Evolutionary conservation across 23 tunicate genomes (phyloP).

Genomic region (Diplosoma virens): DNA sequence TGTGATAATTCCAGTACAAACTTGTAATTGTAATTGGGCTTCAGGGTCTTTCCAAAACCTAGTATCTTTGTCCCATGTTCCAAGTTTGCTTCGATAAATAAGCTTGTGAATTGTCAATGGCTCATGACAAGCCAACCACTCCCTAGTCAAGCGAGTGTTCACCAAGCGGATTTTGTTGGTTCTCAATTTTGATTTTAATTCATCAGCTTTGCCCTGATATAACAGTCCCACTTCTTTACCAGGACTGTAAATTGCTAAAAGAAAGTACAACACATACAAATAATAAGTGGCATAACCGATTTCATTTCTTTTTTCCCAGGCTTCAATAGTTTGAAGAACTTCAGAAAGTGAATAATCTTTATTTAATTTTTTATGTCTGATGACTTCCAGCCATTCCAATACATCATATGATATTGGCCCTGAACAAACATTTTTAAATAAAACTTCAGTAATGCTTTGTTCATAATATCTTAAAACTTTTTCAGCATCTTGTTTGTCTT

Average conservation of each 20-base stretch:
- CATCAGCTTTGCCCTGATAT: not conserved
- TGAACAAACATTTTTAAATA: not conserved
- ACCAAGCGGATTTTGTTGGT: too few species aligned
- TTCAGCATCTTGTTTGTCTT: not conserved
- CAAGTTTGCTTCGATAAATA: conserved; percentile 12
- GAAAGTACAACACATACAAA: conserved; percentile 21
- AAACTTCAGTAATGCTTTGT: not conserved
- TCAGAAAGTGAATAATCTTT: conserved; percentile 10
- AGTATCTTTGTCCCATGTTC: conserved; percentile 8
- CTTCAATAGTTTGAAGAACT: conserved; percentile 10
- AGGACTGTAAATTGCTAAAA: conserved; percentile 28
- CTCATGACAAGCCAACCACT: conserved; percentile 14
- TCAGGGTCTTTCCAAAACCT: conserved; percentile 20
- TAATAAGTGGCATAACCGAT: conserved; percentile 48
- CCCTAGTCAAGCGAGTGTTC: not conserved
- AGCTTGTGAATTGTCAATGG: conserved; percentile 21
- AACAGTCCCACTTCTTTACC: conserved; percentile 7
- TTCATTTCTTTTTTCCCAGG: conserved; percentile 42
- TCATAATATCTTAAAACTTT: conserved; percentile 7
- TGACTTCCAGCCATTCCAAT: conserved; percentile 47
- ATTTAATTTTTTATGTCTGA: conserved; percentile 9
- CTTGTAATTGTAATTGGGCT: not conserved
- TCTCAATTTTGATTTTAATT: not conserved
- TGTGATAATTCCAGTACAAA: conserved; percentile 31
- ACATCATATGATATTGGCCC: conserved; percentile 7